phyloP scores from a whole-genome alignment of 2,888 invertebrate species.

The Limenitis camilla region DNA sequence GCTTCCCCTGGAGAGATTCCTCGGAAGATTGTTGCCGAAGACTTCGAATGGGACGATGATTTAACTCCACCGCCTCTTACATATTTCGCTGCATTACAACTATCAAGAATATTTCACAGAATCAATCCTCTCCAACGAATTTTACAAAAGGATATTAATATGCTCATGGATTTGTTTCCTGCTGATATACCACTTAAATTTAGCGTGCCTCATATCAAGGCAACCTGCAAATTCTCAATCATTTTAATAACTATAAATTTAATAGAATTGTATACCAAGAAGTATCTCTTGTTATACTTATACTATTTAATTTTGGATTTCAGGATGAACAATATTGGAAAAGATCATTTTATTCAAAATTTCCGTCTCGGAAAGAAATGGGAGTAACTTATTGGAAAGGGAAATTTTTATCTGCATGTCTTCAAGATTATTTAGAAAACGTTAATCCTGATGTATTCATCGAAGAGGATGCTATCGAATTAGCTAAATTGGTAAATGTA shows the following conservation, averaged over 20 bases:
- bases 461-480: constrained; percentile 54
- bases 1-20: constrained; percentile 39
- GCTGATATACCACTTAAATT: constrained; percentile 73
- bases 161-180: constrained; percentile 76
- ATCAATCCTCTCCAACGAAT: constrained; percentile 71
- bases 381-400: constrained; percentile 77
- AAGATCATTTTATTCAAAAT: constrained; percentile 60
- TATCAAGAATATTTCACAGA: constrained; percentile 59
- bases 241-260: too few species aligned
- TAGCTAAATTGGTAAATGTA: constrained; percentile 47
- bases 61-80: constrained; percentile 60
- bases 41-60: constrained; percentile 62
- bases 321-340: constrained; percentile 79
- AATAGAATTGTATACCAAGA: background rate
- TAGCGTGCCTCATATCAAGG: constrained; percentile 71
- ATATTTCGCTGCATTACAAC: constrained; percentile 42
- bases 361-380: constrained; percentile 47
- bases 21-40: constrained; percentile 54
- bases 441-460: constrained; percentile 59
- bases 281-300: background rate
- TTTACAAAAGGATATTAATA: constrained; percentile 73
- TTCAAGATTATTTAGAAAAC: constrained; percentile 63
- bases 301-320: background rate
- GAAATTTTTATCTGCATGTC: constrained; percentile 60
- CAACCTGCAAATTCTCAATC: too few species aligned